Percentiles rank a stretch among this genome's conserved stretches.
Evolutionary conservation across 2,113 vertebrate genomes (phyloP).

Genomic region (Lonchura striata): DNA sequence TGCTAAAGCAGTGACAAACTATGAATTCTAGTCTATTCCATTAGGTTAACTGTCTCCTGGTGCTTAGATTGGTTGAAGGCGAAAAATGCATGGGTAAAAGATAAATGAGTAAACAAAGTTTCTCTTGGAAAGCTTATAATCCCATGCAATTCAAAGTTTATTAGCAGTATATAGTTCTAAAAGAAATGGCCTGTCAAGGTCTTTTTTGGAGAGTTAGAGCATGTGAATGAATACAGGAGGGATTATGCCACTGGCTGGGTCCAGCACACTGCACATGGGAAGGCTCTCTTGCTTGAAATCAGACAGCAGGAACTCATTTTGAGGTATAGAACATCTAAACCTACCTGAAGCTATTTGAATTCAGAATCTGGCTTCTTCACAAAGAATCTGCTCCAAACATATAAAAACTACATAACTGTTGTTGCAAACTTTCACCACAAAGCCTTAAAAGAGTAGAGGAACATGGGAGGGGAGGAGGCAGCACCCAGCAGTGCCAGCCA

Average conservation of each 20-base stretch:
- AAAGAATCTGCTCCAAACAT: background rate
- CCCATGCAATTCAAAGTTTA: background rate
- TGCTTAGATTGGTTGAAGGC: background rate
- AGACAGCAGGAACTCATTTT: background rate
- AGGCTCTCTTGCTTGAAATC: background rate
- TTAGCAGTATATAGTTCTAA: background rate
- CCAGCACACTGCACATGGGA: accelerated
- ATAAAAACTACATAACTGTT: accelerated
- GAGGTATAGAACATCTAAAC: background rate
- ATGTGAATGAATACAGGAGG: accelerated
- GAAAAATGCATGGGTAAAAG: background rate
- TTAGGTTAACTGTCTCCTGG: background rate
- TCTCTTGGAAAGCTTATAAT: background rate
- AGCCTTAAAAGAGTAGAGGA: background rate
- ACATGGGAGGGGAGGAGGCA: accelerated
- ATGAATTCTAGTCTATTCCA: background rate
- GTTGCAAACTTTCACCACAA: background rate
- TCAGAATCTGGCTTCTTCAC: background rate
- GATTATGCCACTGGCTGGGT: background rate
- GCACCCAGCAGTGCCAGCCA: background rate
- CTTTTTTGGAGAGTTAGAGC: background rate
- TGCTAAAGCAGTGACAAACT: background rate
- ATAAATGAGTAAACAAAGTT: background rate
- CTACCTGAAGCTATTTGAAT: background rate
- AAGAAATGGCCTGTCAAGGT: background rate